Conservation (phyloP, 2,797 vertebrate species). For the Alcedo quadribrachys region DNA sequence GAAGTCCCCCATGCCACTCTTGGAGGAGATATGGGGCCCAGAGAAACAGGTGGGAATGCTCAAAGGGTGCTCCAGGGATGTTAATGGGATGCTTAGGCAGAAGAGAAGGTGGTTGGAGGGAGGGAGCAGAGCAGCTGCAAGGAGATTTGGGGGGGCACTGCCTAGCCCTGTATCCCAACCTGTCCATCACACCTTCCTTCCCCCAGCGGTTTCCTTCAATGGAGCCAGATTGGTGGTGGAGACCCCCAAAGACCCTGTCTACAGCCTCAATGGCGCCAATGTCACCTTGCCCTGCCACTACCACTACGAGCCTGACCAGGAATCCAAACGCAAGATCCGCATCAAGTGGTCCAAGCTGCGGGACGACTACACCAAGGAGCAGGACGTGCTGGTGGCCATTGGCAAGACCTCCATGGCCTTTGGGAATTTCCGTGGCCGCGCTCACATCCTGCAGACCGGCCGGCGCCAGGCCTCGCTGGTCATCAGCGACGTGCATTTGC, state of each 20-base stretch:
- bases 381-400: conserved; percentile 88
- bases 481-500: conserved; percentile 81
- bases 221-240: conserved; percentile 86
- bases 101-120: not conserved
- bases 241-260: conserved; percentile 79
- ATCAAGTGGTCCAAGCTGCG: conserved; percentile 92
- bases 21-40: no score
- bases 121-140: fast-evolving
- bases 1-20: not conserved
- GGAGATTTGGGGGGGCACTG: not conserved
- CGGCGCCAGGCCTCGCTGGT: conserved; percentile 83
- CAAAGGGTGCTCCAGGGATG: not conserved
- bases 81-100: not conserved
- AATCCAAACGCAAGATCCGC: conserved; percentile 78
- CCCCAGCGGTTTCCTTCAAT: conserved; percentile 76
- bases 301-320: conserved; percentile 80
- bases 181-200: not conserved
- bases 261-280: conserved; percentile 83
- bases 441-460: conserved; percentile 72
- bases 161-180: not conserved
- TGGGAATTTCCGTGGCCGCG: conserved; percentile 85
- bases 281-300: conserved; percentile 88
- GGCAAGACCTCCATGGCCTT: conserved; percentile 85
- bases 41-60: fast-evolving
- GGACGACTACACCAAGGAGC: conserved; percentile 79